phyloP scores from a whole-genome alignment of 1,140 invertebrate species.

The Ladona fulva region DNA sequence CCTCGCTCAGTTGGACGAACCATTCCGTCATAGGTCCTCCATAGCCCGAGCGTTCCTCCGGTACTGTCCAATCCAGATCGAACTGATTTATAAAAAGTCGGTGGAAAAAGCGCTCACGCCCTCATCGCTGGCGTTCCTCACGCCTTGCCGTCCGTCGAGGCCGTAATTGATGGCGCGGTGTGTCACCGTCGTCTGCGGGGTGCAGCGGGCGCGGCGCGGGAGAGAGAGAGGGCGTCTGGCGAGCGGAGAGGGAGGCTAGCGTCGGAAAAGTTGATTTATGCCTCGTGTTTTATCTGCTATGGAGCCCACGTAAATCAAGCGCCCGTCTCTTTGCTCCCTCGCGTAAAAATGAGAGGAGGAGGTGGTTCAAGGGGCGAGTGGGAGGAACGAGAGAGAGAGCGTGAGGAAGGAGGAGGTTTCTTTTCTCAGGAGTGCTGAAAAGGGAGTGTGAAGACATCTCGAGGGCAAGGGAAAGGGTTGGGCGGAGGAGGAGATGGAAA shows the following conservation, averaged over 20 bases:
- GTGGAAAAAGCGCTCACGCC: too few relatives aligned
- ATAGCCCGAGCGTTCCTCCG: too few relatives aligned
- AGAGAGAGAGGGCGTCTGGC: background rate
- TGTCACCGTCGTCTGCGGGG: background rate
- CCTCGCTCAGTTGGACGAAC: too few relatives aligned
- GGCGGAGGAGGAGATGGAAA: background rate
- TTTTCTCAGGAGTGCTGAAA: background rate
- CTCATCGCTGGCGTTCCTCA: background rate
- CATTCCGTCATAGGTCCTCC: too few relatives aligned
- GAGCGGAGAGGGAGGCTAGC: background rate
- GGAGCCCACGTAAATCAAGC: background rate
- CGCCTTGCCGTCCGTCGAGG: background rate
- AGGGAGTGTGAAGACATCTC: background rate
- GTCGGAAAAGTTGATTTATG: slow-evolving; percentile 9
- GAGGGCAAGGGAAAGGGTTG: background rate
- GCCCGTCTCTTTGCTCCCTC: slow-evolving; percentile 1
- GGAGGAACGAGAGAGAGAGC: background rate
- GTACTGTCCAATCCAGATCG: too few relatives aligned
- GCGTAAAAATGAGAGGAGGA: slow-evolving; percentile 1
- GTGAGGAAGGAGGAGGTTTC: background rate
- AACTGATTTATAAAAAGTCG: too few relatives aligned
- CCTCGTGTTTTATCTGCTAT: background rate
- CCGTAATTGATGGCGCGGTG: background rate
- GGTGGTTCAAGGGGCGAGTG: background rate
- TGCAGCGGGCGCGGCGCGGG: background rate